A percentile compares a stretch with the other conserved stretches of the same genome.
Evolutionary conservation across 53 echinoderm and acorn worm species (phyloP).

Genomic region (Luidia sarsii): DNA sequence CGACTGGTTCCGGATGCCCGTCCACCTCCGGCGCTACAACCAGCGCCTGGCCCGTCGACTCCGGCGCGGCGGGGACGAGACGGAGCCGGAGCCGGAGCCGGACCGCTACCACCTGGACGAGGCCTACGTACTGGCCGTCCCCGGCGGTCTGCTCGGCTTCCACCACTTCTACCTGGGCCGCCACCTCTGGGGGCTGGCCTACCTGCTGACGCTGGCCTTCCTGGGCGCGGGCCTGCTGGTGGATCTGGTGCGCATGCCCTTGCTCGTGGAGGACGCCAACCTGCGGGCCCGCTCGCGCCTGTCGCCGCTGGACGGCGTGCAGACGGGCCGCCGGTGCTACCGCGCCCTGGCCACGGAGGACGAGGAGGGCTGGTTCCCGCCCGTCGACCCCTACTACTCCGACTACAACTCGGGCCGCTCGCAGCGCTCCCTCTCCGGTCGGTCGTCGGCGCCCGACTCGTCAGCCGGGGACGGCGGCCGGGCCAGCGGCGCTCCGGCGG

Average conservation of each 20-base stretch:
- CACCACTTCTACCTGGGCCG: conserved; percentile 77
- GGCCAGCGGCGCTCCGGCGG: background rate
- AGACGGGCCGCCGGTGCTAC: conserved; percentile 6
- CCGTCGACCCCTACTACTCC: conserved; percentile 20
- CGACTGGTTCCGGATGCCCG: conserved; percentile 68
- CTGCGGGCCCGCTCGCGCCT: background rate
- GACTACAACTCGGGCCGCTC: conserved; percentile 37
- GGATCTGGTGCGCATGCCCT: conserved; percentile 64
- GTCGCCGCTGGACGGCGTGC: background rate
- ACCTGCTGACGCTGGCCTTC: conserved; percentile 64
- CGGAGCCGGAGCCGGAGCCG: conserved; percentile 10
- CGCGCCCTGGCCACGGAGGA: background rate
- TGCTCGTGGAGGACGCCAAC: conserved; percentile 62
- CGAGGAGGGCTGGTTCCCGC: background rate
- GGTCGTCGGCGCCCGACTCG: background rate
- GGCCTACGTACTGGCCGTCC: conserved; percentile 66
- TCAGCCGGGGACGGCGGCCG: too few relatives aligned
- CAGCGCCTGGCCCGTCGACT: background rate
- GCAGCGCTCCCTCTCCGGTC: background rate
- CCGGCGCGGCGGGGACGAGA: background rate
- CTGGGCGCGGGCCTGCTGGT: conserved; percentile 76
- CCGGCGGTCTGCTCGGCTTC: conserved; percentile 65
- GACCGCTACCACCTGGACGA: conserved; percentile 60
- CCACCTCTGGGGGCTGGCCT: conserved; percentile 65
- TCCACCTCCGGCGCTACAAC: conserved; percentile 54